These are phyloP conservation scores for Helleia helle DNA, from an alignment of 2,888 invertebrate species.

Conservation along the genomic window DNA sequence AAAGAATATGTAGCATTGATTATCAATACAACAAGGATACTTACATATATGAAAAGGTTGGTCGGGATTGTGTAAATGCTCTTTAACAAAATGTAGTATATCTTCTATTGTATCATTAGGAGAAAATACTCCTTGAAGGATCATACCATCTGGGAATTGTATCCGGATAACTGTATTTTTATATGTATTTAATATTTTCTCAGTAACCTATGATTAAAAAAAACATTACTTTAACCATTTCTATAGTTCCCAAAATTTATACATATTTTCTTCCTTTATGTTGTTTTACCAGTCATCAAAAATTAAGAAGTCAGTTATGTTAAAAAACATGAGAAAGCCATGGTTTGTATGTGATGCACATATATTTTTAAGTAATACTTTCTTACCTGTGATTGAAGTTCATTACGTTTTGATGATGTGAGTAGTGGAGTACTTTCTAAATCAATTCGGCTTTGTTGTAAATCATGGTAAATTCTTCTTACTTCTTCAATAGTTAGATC, in stretches of 20 bases:
- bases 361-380: too few species aligned
- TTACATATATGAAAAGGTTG: constrained; percentile 86
- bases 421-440: constrained; percentile 83
- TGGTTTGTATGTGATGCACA: too few species aligned
- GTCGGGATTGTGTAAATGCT: constrained; percentile 77
- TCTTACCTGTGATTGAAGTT: constrained; percentile 38
- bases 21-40: constrained; percentile 35
- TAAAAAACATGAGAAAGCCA: too few species aligned
- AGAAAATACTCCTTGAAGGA: constrained; percentile 89
- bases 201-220: too few species aligned
- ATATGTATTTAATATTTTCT: constrained; percentile 76
- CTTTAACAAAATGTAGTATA: constrained; percentile 82
- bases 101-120: constrained; percentile 82
- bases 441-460: constrained; percentile 76
- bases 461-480: constrained; percentile 80
- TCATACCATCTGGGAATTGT: constrained; percentile 89
- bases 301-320: too few species aligned
- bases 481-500: constrained; percentile 89
- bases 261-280: too few species aligned
- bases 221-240: too few species aligned
- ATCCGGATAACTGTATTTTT: constrained; percentile 86
- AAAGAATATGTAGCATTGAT: constrained; percentile 10
- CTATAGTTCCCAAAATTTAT: too few species aligned
- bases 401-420: constrained; percentile 59
- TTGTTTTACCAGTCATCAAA: too few species aligned